These are phyloP conservation scores for Sarotherodon lohbergeri DNA, from an alignment of 2,113 vertebrate genomes.

Conservation along the genomic window DNA sequence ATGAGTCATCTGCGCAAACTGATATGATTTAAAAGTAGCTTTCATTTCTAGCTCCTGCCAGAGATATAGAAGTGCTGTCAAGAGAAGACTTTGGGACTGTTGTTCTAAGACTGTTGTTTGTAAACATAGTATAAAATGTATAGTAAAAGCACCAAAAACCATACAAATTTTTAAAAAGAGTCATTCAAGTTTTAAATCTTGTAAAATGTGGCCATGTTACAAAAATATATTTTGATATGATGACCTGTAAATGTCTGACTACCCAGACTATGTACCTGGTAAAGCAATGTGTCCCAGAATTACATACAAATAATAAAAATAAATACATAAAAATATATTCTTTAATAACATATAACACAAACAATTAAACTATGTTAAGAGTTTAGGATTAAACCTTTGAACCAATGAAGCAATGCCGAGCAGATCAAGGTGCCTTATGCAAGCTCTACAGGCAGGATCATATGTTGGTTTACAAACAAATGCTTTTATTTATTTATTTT, in stretches of 20 bases:
- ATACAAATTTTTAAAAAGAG: background rate
- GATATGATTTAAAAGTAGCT: background rate
- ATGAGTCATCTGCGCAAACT: slow-evolving; percentile 9
- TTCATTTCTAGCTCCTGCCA: background rate
- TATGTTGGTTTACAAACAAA: background rate
- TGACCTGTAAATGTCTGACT: slow-evolving; percentile 7
- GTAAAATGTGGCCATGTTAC: background rate
- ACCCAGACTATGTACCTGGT: background rate
- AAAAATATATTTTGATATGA: slow-evolving; percentile 10
- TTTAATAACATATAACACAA: background rate
- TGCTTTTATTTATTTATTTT: background rate
- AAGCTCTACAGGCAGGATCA: background rate
- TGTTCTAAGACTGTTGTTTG: background rate
- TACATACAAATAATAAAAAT: background rate
- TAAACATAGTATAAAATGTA: background rate
- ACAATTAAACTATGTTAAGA: background rate
- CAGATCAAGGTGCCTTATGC: slow-evolving; percentile 55
- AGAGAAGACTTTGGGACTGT: slow-evolving; percentile 5
- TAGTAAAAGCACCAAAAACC: background rate
- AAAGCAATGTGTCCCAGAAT: background rate
- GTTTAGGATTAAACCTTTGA: background rate
- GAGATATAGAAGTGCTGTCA: background rate
- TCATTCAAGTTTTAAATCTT: background rate
- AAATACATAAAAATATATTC: background rate
- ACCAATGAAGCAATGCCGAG: background rate